These are phyloP conservation scores for Oriolus oriolus DNA, from an alignment of 2,113 vertebrate species.

Conservation along the genomic window DNA sequence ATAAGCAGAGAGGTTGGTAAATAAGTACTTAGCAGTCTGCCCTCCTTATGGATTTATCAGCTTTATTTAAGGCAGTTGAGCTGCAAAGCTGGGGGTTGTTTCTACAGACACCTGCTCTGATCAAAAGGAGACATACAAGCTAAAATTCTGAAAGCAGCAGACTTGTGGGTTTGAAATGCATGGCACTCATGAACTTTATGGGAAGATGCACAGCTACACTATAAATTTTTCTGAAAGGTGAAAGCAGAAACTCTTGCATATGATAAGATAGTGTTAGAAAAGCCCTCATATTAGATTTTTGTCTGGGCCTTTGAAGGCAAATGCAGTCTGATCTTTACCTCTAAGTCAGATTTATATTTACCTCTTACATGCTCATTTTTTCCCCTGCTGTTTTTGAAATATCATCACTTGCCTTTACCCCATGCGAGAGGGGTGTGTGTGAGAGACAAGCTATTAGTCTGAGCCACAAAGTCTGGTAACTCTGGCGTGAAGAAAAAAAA, in stretches of 20 bases:
- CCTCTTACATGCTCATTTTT: background rate
- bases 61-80: background rate
- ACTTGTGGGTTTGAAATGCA: background rate
- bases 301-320: background rate
- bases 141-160: background rate
- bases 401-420: background rate
- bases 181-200: background rate
- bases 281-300: constrained; percentile 33
- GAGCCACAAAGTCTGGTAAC: background rate
- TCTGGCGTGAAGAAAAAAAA: background rate
- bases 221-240: background rate
- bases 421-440: background rate
- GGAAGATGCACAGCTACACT: background rate
- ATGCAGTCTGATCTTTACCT: background rate
- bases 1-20: background rate
- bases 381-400: background rate
- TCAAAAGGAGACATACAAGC: background rate
- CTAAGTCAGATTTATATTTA: constrained; percentile 14
- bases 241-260: background rate
- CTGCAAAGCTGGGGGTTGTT: background rate
- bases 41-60: background rate
- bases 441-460: background rate
- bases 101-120: background rate
- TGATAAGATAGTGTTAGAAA: background rate
- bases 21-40: background rate